Evolutionary conservation across 2,113 vertebrate genomes (phyloP), one percentile per base, ranked within the genome.

Genomic region (Sinocyclocheilus anophthalmus): DNA sequence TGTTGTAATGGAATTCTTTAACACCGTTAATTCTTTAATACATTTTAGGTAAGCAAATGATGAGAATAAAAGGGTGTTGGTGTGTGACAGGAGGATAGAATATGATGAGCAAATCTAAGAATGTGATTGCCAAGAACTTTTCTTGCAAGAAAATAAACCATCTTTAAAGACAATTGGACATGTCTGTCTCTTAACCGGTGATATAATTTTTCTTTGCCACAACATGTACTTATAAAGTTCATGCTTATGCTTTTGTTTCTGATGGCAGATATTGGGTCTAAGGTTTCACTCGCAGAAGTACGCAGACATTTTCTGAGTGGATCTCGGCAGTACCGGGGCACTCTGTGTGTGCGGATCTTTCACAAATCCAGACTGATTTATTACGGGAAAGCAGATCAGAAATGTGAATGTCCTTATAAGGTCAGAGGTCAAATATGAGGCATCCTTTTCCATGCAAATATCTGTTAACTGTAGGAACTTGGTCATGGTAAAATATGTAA

Each of bases 371-470:
- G 92, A 63, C 91, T 96, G 82, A 92, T 93, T 85, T 94, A 95
- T 88, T 95, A 92, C 37, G 95, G 94, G 42, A 94, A 84, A 78
- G 20, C 90, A 2, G 94, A 95, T 39, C 0, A 84, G 73, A 94
- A 91, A 87, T 92, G 91, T 53, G 88, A 92, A 22, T 95, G 92
- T 72, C 95, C 95, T 0, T 95, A 95, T 88, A 94, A 94, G 94
- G 95, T 95, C 33, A 91, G 89, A 39, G 16, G 8, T 26, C 65
- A 63, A 14, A 53, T 24, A 3, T 24, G 3, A 30, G 26, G 61
- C n/a, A 67, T 26, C 4, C 61, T 30, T 5, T 20, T 2, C 14
- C 26, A 22, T 30, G n/a, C 45, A 18, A 18, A 24, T 24, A 3
- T n/a, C 1, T 24, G 5, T 13, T 24, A 24, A n/a, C 39, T 7